A percentile compares a stretch with the other conserved stretches of the same genome.
These are phyloP conservation scores for Himalopsyche japonica DNA, from an alignment of 2,888 invertebrate genomes.

Conservation along the genomic window DNA sequence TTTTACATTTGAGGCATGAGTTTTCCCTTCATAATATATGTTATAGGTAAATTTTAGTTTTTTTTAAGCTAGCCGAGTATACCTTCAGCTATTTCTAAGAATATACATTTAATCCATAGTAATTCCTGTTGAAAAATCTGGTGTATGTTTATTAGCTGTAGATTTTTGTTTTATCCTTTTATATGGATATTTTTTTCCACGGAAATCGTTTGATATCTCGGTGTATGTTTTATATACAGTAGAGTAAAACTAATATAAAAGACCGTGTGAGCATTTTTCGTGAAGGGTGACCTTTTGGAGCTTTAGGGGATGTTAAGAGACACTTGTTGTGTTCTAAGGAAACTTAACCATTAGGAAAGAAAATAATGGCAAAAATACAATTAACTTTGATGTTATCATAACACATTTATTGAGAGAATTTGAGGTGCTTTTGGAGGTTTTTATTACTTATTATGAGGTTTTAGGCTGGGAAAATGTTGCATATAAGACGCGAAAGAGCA, in stretches of 20 bases:
- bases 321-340: neutral
- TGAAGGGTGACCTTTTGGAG: neutral
- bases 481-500: neutral
- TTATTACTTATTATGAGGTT: neutral
- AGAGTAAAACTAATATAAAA: neutral
- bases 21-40: no score
- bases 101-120: no score
- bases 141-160: no score
- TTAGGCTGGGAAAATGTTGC: neutral
- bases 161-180: no score
- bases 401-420: neutral
- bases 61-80: no score
- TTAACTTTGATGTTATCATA: neutral
- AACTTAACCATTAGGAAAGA: neutral
- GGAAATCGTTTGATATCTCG: neutral
- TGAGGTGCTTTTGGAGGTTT: neutral
- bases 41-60: no score
- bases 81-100: no score
- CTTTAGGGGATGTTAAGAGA: neutral
- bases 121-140: no score
- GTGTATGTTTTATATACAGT: neutral
- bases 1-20: no score
- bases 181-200: neutral
- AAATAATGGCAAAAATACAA: neutral
- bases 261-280: neutral